Percentiles rank a stretch among this genome's conserved stretches.
Evolutionary conservation across 2,113 vertebrate genomes (phyloP).

Genomic region (Oryzias curvinotus): DNA sequence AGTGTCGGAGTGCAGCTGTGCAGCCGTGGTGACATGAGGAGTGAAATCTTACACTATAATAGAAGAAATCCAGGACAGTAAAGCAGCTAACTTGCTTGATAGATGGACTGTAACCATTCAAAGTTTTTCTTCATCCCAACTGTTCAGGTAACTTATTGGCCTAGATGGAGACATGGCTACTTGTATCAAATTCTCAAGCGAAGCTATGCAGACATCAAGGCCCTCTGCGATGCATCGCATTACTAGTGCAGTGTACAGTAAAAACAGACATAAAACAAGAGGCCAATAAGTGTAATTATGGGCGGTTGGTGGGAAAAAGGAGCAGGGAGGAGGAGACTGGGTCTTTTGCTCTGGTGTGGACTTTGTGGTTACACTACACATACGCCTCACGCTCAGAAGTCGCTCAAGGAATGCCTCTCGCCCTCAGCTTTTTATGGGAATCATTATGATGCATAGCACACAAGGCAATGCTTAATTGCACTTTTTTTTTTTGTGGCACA

Average conservation of each 20-base stretch:
- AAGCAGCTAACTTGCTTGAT: constrained; percentile 13
- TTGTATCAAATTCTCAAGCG: constrained; percentile 27
- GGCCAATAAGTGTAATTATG: constrained; percentile 66
- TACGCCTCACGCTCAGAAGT: constrained; percentile 66
- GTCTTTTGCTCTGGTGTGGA: constrained; percentile 64
- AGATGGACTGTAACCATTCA: constrained; percentile 31
- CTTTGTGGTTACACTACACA: constrained; percentile 68
- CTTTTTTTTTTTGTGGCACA: constrained; percentile 33
- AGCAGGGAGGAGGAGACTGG: constrained; percentile 31
- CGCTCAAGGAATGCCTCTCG: constrained; percentile 67
- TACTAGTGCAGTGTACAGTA: constrained; percentile 51
- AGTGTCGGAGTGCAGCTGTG: constrained; percentile 35
- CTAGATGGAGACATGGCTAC: constrained; percentile 14
- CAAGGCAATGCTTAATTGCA: constrained; percentile 69
- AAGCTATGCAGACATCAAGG: constrained; percentile 35
- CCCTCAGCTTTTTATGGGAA: constrained; percentile 71
- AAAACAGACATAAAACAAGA: constrained; percentile 70
- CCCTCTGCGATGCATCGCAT: constrained; percentile 22
- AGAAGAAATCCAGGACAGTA: constrained; percentile 30
- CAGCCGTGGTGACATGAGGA: constrained; percentile 30
- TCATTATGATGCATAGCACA: constrained; percentile 72
- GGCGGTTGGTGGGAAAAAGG: constrained; percentile 67
- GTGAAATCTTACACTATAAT: constrained; percentile 33
- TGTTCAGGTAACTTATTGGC: constrained; percentile 30
- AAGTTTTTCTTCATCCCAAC: constrained; percentile 10